Conservation (phyloP, 2,797 vertebrate species). For the Lateolabrax maculatus region DNA sequence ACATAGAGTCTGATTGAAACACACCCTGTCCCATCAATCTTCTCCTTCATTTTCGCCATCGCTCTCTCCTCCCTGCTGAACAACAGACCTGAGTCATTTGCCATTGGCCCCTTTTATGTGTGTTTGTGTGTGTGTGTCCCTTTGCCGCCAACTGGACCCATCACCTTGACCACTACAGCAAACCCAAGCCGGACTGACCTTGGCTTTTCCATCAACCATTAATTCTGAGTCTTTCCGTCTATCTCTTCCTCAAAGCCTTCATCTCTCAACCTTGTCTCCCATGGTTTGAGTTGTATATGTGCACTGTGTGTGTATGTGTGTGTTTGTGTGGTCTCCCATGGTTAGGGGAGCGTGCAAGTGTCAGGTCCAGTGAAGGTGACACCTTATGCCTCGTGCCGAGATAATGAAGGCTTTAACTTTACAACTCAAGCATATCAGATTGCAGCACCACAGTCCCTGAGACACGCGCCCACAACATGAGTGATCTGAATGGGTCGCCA, state of each 20-base stretch:
- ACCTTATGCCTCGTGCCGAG: constrained; percentile 91
- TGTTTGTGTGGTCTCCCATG: constrained; percentile 88
- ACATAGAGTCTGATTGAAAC: constrained; percentile 59
- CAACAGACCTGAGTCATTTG: constrained; percentile 78
- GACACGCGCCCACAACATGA: constrained; percentile 73
- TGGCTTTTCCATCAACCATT: constrained; percentile 89
- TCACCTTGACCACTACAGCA: constrained; percentile 92
- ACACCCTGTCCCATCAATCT: constrained; percentile 66
- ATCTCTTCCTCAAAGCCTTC: constrained; percentile 67
- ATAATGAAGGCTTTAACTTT: constrained; percentile 90
- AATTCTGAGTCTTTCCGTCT: constrained; percentile 91
- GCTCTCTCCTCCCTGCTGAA: constrained; percentile 74
- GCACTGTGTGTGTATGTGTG: constrained; percentile 9
- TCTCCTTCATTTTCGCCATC: constrained; percentile 58
- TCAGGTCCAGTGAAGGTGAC: constrained; percentile 94
- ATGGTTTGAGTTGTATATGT: constrained; percentile 66
- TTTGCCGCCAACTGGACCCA: constrained; percentile 69
- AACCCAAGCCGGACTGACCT: constrained; percentile 90
- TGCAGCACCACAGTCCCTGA: constrained; percentile 76
- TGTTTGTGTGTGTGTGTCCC: constrained; percentile 54
- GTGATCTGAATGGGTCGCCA: constrained; percentile 78
- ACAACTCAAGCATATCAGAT: constrained; percentile 84
- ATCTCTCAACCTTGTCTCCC: constrained; percentile 75
- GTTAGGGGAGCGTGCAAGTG: constrained; percentile 88
- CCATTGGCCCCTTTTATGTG: constrained; percentile 53